phyloP scores from a whole-genome alignment of 2,888 invertebrate species.

The Therioaphis trifolii region DNA sequence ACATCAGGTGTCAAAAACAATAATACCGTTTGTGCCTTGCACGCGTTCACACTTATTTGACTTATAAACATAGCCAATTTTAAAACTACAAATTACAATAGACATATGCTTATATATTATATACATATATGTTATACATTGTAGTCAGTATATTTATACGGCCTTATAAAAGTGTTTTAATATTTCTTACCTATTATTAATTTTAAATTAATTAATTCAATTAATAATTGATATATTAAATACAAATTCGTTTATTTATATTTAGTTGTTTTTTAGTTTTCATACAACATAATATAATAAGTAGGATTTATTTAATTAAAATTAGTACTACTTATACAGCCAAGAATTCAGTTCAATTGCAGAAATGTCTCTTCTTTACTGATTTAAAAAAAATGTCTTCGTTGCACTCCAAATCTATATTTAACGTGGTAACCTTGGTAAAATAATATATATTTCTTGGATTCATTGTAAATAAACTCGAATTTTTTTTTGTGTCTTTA shows the following conservation, averaged over 20 bases:
- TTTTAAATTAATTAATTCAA: conserved; percentile 1
- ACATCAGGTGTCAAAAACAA: conserved; percentile 56
- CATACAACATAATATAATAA: background rate
- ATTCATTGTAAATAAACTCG: conserved; percentile 3
- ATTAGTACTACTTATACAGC: conserved; percentile 1
- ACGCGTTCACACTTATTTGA: conserved; percentile 7
- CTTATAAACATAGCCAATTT: conserved; percentile 30
- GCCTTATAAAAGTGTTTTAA: background rate
- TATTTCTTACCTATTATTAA: background rate
- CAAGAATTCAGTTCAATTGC: conserved; percentile 36
- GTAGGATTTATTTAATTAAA: background rate
- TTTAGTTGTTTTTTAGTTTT: background rate
- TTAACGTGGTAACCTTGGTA: conserved; percentile 40
- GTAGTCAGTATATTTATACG: background rate
- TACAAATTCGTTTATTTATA: background rate
- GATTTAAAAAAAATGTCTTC: background rate
- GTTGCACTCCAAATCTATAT: conserved; percentile 34
- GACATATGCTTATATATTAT: background rate
- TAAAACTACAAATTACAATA: background rate
- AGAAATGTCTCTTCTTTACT: background rate
- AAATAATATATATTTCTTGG: conserved; percentile 19
- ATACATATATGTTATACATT: background rate
- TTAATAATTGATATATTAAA: background rate
- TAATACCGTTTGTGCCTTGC: conserved; percentile 10
- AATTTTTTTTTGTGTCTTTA: background rate